Conservation (phyloP, 1,140 invertebrate genomes). For the Sogatella furcifera region DNA sequence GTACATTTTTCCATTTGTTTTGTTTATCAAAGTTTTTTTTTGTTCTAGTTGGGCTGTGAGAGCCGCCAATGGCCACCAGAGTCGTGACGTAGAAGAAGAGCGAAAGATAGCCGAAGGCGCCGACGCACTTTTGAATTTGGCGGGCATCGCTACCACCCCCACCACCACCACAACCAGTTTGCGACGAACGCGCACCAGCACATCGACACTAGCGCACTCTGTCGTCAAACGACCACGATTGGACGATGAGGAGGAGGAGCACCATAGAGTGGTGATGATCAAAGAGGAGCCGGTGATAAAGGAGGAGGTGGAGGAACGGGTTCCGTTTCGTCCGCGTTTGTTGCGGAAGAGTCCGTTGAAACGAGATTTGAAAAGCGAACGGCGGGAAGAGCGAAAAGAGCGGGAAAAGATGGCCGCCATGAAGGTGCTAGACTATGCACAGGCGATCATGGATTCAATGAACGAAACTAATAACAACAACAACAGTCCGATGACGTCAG, state of each 20-base stretch:
- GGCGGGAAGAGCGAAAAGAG: not conserved
- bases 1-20: no score
- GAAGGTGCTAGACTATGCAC: not conserved
- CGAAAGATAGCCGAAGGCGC: slow-evolving; percentile 61
- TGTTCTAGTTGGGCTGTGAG: slow-evolving; percentile 16
- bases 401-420: not conserved
- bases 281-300: not conserved
- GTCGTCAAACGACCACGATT: not conserved
- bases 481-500: not conserved
- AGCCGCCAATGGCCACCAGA: slow-evolving; percentile 28
- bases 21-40: no score
- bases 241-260: not conserved
- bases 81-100: slow-evolving; percentile 45
- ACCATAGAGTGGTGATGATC: not conserved
- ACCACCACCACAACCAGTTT: slow-evolving; percentile 28
- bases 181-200: not conserved
- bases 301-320: not conserved
- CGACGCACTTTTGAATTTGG: slow-evolving; percentile 62
- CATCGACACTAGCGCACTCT: not conserved
- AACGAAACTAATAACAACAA: not conserved
- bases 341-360: slow-evolving; percentile 4
- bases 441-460: not conserved
- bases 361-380: not conserved
- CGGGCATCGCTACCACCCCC: no score
- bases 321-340: not conserved